Conservation (phyloP, 2,888 invertebrate genomes). For the Dermolepida albohirtum region DNA sequence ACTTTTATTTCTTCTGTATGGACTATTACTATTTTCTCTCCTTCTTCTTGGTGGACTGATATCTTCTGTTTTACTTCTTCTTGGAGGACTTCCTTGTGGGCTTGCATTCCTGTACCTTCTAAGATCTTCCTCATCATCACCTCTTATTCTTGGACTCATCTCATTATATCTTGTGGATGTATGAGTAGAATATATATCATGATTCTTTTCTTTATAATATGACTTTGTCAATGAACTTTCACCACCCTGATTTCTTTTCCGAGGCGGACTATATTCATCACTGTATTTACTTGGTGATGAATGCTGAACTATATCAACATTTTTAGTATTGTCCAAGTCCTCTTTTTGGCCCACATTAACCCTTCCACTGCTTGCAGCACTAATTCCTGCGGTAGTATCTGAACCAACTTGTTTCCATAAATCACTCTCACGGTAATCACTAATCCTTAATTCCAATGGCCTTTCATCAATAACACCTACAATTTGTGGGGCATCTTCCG, state of each 20-base stretch:
- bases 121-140: neutral
- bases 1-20: neutral
- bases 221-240: constrained; percentile 30
- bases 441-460: constrained; percentile 71
- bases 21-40: too few relatives aligned
- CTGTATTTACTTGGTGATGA: constrained; percentile 45
- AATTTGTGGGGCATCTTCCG: constrained; percentile 92
- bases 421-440: constrained; percentile 59
- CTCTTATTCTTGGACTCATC: constrained; percentile 5
- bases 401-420: constrained; percentile 59
- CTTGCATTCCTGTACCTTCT: neutral
- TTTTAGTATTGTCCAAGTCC: neutral
- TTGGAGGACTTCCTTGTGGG: constrained; percentile 11
- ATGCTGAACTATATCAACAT: neutral
- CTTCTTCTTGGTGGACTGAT: too few relatives aligned
- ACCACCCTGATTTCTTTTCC: constrained; percentile 41
- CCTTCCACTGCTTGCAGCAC: constrained; percentile 3
- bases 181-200: constrained; percentile 1
- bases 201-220: constrained; percentile 43
- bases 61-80: constrained; percentile 2
- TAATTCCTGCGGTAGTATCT: neutral
- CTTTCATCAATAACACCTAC: constrained; percentile 89
- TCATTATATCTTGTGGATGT: constrained; percentile 3
- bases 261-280: constrained; percentile 45
- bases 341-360: neutral